phyloP scores from a whole-genome alignment of 2,888 invertebrate species.

The Altica lythri region DNA sequence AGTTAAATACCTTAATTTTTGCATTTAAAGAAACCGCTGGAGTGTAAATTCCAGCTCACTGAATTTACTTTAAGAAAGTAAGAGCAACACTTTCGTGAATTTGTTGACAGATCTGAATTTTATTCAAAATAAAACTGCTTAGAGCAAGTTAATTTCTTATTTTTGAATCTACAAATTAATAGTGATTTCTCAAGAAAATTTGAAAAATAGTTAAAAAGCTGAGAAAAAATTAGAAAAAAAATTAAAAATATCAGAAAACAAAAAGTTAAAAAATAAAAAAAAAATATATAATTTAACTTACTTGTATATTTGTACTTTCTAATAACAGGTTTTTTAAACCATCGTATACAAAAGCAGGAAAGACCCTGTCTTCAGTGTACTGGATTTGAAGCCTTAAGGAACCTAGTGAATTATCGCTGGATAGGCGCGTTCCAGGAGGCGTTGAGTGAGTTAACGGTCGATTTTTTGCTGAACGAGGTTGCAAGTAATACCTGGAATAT shows the following conservation, averaged over 20 bases:
- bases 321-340: constrained; percentile 77
- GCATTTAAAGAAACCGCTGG: too few relatives aligned
- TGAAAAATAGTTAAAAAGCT: too few relatives aligned
- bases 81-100: too few relatives aligned
- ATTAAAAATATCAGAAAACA: neutral
- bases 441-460: constrained; percentile 70
- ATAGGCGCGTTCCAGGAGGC: constrained; percentile 74
- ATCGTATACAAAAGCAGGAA: constrained; percentile 80
- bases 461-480: constrained; percentile 70
- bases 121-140: too few relatives aligned
- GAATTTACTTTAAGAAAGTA: too few relatives aligned
- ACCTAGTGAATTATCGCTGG: constrained; percentile 71
- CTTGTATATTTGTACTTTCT: constrained; percentile 70
- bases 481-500: constrained; percentile 76
- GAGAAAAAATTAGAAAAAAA: too few relatives aligned
- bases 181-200: too few relatives aligned
- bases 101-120: too few relatives aligned
- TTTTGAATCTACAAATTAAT: too few relatives aligned
- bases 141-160: too few relatives aligned
- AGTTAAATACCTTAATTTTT: too few relatives aligned
- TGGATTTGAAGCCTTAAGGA: constrained; percentile 84
- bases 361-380: constrained; percentile 89
- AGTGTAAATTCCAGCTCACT: too few relatives aligned
- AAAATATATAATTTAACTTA: constrained; percentile 48
- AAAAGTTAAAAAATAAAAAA: neutral